Evolutionary conservation across 2,888 invertebrate genomes (phyloP), one percentile per base, ranked within the genome.

Genomic region (Rhyacophila evoluta): DNA sequence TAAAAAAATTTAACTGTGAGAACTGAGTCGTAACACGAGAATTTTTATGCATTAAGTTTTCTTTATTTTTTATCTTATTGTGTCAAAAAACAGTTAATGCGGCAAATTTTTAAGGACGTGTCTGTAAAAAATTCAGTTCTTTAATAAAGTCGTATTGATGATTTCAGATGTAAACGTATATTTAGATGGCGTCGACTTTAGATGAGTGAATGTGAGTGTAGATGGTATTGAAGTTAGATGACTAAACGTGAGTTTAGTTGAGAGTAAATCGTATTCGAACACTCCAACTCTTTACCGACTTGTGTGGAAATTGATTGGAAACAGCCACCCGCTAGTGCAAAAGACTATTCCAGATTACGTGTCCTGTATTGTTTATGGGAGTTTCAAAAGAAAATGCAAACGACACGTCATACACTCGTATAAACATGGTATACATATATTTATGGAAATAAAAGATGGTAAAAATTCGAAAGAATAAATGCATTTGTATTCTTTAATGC

Each of bases 321-420:
- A 77, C 73, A 38, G 67, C 68, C 36, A 36, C 29, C 37, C 19
- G 77, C 29, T 39, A 36, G 41, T 36, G 39, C 19, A 38, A 71
- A 67, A 77, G 55, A 72, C 41, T 55, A 37, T 68, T 68, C 27
- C 67, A 77, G 77, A 77, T 77, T 77, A 77, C 77, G 72, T 73
- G 77, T 77, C 33, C 73, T 41, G 73, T 67, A 73, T 77, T 77
- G 77, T 77, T 77, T 77, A 68, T 73, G 25, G 73, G 12, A 73
- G 73, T 55, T 55, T 55, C 55, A 55, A 55, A 55, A 19, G 10
- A 19, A 25, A 55, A 25, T 10, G 55, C 55, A 55, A 55, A 55
- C 55, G 19, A 2, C 12, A 41, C 41, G 1, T 55, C 55, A 25
- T 55, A n/a, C 10, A 55, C 19, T 19, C 19, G 19, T 55, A n/a